phyloP scores from a whole-genome alignment of 2,888 invertebrate species.

The Eretmocerus hayati region DNA sequence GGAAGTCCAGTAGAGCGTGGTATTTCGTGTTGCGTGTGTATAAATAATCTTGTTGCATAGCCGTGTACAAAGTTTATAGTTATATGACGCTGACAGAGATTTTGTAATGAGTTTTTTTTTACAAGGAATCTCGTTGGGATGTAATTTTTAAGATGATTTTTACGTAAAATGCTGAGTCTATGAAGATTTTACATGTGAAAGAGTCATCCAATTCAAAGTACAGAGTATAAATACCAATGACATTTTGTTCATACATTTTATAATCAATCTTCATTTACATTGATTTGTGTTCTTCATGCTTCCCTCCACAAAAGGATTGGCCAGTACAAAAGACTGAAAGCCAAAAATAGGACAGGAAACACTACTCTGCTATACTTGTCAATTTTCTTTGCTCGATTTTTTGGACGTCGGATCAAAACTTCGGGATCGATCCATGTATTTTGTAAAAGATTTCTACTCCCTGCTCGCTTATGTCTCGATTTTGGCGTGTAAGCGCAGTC shows the following conservation, averaged over 20 bases:
- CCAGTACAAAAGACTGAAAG: conserved; percentile 74
- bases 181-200: too few species aligned
- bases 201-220: too few species aligned
- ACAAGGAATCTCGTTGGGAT: too few species aligned
- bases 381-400: conserved; percentile 72
- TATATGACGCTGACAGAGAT: too few species aligned
- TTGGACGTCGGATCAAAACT: conserved; percentile 44
- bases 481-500: conserved; percentile 29
- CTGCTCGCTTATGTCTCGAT: conserved; percentile 30
- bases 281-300: neutral
- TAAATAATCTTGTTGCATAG: too few species aligned
- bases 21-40: neutral
- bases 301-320: conserved; percentile 67
- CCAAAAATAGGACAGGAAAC: conserved; percentile 71
- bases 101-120: too few species aligned
- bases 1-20: conserved; percentile 25
- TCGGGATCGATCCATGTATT: conserved; percentile 44
- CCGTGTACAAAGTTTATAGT: too few species aligned
- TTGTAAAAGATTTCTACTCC: conserved; percentile 38
- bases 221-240: too few species aligned
- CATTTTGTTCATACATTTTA: too few species aligned
- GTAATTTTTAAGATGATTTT: too few species aligned
- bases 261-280: too few species aligned
- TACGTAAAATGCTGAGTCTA: too few species aligned
- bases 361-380: conserved; percentile 69